Evolutionary conservation across 2,797 vertebrate genomes (phyloP).

Genomic region (Melanogrammus aeglefinus): DNA sequence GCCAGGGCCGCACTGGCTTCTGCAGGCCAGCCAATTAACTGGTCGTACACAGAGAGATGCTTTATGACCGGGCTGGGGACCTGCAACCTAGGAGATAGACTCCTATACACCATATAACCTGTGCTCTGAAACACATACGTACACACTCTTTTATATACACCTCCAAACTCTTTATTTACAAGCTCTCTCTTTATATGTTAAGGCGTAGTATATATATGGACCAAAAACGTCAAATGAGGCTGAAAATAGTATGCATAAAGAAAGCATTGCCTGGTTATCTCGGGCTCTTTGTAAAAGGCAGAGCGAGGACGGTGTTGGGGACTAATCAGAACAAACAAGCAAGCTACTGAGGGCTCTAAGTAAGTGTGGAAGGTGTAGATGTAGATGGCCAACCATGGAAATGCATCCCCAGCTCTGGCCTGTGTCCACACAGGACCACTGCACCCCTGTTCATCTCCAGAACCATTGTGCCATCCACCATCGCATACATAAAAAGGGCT

Average conservation of each 20-base stretch:
- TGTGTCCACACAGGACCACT: too few relatives aligned
- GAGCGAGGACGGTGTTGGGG: too few relatives aligned
- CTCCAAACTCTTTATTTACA: too few relatives aligned
- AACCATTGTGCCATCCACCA: too few relatives aligned
- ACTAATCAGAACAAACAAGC: too few relatives aligned
- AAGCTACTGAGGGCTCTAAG: too few relatives aligned
- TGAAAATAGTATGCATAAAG: not conserved
- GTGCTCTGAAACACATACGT: not conserved
- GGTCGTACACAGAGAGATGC: conserved; percentile 25
- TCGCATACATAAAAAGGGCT: conserved; percentile 8
- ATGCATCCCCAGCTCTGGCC: too few relatives aligned
- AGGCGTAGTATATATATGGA: not conserved
- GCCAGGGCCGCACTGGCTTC: conserved; percentile 40
- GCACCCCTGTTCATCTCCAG: too few relatives aligned
- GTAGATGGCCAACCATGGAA: too few relatives aligned
- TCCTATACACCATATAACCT: not conserved
- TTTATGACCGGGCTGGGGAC: conserved; percentile 48
- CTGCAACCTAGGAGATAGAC: conserved; percentile 40
- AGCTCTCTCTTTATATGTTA: not conserved
- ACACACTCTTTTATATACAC: not conserved
- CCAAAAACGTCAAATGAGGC: not conserved
- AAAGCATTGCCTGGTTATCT: not conserved
- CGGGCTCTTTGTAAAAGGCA: not conserved
- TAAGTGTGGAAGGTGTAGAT: too few relatives aligned
- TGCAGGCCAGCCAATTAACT: conserved; percentile 45